Evolutionary conservation across 2,797 vertebrate genomes (phyloP).

Genomic region (Aldrovandia affinis): DNA sequence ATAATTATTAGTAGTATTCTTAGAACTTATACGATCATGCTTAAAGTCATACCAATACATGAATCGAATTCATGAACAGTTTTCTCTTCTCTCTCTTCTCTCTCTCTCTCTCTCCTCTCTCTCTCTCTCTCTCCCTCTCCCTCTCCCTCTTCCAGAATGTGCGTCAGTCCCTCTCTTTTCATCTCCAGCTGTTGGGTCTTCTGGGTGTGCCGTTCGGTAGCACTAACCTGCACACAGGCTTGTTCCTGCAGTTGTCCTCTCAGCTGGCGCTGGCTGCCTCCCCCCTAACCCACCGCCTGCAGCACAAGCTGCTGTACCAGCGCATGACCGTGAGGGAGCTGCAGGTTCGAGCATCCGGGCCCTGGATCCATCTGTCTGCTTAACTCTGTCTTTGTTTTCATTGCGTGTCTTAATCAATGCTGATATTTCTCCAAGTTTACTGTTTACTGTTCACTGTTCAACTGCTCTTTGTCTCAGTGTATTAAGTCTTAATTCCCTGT

Average conservation of each 20-base stretch:
- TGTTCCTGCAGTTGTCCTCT: constrained; percentile 73
- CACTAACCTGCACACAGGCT: constrained; percentile 65
- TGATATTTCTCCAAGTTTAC: neutral
- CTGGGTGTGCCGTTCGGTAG: constrained; percentile 69
- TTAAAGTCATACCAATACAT: neutral
- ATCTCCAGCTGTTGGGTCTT: constrained; percentile 70
- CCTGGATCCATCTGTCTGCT: neutral
- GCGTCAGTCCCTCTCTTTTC: constrained; percentile 52
- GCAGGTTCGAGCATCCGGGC: constrained; percentile 63
- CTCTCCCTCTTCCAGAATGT: constrained; percentile 54
- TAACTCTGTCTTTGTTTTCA: neutral
- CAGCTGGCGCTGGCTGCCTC: constrained; percentile 71
- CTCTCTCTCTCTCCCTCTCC: neutral
- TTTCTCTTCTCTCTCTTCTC: neutral
- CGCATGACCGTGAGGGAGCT: constrained; percentile 79
- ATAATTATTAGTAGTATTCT: neutral
- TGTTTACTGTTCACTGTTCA: neutral
- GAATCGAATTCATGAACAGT: neutral
- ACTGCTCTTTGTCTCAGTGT: neutral
- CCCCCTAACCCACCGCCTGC: constrained; percentile 68
- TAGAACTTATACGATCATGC: neutral
- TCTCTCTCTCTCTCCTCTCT: constrained; percentile 4
- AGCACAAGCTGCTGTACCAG: constrained; percentile 74
- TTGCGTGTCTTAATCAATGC: neutral
- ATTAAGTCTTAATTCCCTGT: neutral